These are phyloP conservation scores for Calyptommatus sinebrachiatus DNA, from an alignment of 2,113 vertebrate species.

Conservation along the genomic window DNA sequence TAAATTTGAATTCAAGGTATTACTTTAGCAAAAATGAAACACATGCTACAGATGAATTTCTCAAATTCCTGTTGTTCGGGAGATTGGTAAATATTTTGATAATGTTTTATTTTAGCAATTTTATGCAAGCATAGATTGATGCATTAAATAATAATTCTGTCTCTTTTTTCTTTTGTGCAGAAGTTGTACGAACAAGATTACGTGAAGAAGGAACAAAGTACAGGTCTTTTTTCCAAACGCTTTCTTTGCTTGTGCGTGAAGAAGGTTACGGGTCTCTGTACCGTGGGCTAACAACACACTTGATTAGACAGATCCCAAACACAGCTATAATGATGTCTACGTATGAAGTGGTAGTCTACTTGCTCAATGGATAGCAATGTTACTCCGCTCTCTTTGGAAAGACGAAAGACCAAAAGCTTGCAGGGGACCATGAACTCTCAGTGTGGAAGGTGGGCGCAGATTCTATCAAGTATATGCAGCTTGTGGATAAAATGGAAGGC, in stretches of 20 bases:
- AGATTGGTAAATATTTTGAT: not conserved
- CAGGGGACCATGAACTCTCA: conserved; percentile 70
- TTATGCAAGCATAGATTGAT: conserved; percentile 3
- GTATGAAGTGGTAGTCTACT: conserved; percentile 95
- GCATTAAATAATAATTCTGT: conserved; percentile 34
- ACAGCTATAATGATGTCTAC: conserved; percentile 99
- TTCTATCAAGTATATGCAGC: conserved; percentile 52
- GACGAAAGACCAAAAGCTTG: conserved; percentile 76
- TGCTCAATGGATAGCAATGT: conserved; percentile 84
- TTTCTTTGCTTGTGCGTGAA: conserved; percentile 86
- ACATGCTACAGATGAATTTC: not conserved
- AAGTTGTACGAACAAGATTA: conserved; percentile 96
- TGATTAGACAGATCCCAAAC: conserved; percentile 97
- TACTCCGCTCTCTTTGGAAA: conserved; percentile 33
- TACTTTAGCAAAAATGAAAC: not conserved
- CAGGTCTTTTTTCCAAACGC: conserved; percentile 92
- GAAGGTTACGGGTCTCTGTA: conserved; percentile 95
- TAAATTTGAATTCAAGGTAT: not conserved
- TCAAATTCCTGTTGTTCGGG: not conserved
- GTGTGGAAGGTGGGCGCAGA: conserved; percentile 55
- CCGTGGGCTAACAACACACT: conserved; percentile 92
- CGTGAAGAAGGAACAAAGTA: conserved; percentile 98
- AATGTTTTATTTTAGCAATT: not conserved
- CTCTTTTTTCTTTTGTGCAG: conserved; percentile 68
- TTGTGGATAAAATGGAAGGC: conserved; percentile 57